phyloP scores from a whole-genome alignment of 2,888 invertebrate species.

The Xanthia icteritia region DNA sequence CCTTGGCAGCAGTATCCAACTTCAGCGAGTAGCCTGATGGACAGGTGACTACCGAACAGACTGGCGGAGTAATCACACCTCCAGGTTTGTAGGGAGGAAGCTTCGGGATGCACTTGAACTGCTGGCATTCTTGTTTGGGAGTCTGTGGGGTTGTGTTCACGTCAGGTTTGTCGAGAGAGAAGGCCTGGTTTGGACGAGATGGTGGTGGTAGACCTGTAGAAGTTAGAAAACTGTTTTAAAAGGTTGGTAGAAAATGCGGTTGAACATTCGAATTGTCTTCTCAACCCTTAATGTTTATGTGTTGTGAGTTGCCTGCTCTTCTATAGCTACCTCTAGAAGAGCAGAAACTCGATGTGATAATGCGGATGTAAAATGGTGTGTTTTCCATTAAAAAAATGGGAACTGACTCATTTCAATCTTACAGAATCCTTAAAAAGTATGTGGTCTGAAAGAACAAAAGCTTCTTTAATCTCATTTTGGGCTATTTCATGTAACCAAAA shows the following conservation, averaged over 20 bases:
- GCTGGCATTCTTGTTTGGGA: constrained; percentile 81
- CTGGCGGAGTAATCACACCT: constrained; percentile 62
- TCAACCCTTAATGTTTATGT: not conserved
- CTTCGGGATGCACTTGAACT: constrained; percentile 89
- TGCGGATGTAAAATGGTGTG: no score
- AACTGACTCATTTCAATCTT: no score
- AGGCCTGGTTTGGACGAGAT: constrained; percentile 75
- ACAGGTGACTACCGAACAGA: constrained; percentile 89
- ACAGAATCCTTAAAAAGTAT: no score
- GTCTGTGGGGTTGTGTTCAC: constrained; percentile 51
- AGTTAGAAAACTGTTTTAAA: not conserved
- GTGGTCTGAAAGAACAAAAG: no score
- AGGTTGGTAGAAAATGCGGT: not conserved
- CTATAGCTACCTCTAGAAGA: not conserved
- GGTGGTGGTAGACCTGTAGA: constrained; percentile 67
- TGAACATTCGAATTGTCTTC: not conserved
- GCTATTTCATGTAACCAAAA: no score
- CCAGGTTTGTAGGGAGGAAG: constrained; percentile 85
- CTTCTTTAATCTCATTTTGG: no score
- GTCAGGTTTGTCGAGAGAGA: constrained; percentile 81
- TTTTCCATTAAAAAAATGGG: no score
- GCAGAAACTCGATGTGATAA: not conserved
- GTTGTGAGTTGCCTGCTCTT: no score
- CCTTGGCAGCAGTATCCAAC: constrained; percentile 79
- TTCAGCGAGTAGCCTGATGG: constrained; percentile 91